phyloP scores from a whole-genome alignment of 2,888 invertebrate species.

The Clepsis dumicolana region DNA sequence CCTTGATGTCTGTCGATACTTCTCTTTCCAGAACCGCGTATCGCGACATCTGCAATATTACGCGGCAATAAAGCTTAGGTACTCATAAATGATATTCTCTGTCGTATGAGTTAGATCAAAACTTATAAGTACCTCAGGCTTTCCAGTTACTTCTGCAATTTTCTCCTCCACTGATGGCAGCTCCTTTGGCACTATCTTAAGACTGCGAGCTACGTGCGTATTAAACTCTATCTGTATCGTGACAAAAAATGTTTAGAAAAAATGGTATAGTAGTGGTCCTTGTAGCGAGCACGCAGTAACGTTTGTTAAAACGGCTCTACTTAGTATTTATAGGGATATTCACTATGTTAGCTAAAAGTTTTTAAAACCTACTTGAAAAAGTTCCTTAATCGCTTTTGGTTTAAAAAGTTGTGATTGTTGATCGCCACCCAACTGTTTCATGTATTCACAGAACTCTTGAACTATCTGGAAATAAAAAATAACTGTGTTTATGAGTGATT shows the following conservation, averaged over 20 bases:
- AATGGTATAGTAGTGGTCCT: background rate
- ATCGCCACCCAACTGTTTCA: conserved; percentile 80
- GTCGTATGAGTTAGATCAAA: background rate
- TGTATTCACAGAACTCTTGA: conserved; percentile 79
- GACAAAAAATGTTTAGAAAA: conserved; percentile 1
- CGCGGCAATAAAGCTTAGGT: background rate
- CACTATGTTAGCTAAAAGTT: no score
- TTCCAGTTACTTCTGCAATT: conserved; percentile 80
- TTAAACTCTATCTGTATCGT: conserved; percentile 84
- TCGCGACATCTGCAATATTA: conserved; percentile 61
- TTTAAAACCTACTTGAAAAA: conserved; percentile 72
- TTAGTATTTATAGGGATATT: no score
- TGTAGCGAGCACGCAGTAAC: background rate
- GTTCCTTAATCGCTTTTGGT: conserved; percentile 79
- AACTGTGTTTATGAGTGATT: background rate
- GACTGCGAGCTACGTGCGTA: conserved; percentile 83
- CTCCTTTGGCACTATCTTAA: conserved; percentile 84
- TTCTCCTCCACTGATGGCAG: conserved; percentile 85
- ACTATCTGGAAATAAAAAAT: conserved; percentile 66
- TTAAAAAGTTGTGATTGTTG: conserved; percentile 81
- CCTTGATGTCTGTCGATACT: conserved; percentile 79
- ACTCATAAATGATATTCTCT: conserved; percentile 42
- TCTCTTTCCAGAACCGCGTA: conserved; percentile 70
- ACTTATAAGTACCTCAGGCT: conserved; percentile 70
- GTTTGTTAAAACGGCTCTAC: background rate